Base-by-base conservation (phyloP, 2,888 invertebrate species). In the Dicyrtoma fusca region DNA sequence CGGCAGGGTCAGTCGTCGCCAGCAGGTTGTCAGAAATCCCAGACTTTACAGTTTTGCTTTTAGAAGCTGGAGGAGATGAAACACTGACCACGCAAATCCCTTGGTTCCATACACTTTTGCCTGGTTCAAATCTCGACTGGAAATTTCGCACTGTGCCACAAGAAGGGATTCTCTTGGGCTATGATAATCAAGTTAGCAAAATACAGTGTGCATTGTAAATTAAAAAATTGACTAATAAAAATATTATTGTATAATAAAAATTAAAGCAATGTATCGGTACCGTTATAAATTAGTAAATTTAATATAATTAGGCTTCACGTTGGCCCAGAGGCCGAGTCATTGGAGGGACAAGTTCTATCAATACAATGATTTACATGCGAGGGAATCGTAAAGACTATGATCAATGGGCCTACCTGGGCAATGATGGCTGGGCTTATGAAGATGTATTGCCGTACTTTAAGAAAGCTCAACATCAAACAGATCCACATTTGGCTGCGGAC, bases 361-460 rank as follows among this genome's bases (percentile, higher is more conserved):
- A 91, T 82, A 88, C 85, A 1, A 95, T 95, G 95, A 87, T 95
- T 0, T 96, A 97, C 83, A 89, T 95, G 55, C 86, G 96, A 75
- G 96, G 96, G 0, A 95, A 95, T 83, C 87, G 88, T 71, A 86
- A 91, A 0, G 95, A 96, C 83, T 97, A 88, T 82, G 92, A 95
- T 83, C 88, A 90, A 68, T 97, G 96, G 96, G 92, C 91, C 47
- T 86, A 88, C 0, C 86, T 90, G 42, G 78, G 77, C 5, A 77
- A 77, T 63, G 25, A 26, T 23, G 79, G 76, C n/a, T 79, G 79
- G 79, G 61, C 75, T 2, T 79, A 73, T 59, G 63, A 71, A n/a
- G 76, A 76, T 26, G 71, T 79, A 34, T 34, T 79, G 4, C 74
- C 71, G 8, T 79, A 76, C 25, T 79, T 79, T 51, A 77, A 75